A percentile compares a stretch with the other conserved stretches of the same genome.
These are phyloP conservation scores for Gonocerus acuteangulatus DNA, from an alignment of 2,888 invertebrate species.

Conservation along the genomic window DNA sequence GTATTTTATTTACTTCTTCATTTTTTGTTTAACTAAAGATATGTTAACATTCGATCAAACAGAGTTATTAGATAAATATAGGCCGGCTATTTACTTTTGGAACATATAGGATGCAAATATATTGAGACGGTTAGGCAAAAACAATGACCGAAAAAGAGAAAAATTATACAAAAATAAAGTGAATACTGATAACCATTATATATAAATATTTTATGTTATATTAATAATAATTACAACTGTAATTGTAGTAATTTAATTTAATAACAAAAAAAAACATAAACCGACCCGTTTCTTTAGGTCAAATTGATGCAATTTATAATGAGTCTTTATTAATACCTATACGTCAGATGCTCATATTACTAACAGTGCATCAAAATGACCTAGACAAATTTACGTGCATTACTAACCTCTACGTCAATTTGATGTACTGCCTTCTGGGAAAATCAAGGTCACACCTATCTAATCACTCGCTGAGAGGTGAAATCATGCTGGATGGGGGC, in stretches of 20 bases:
- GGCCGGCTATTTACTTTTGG: constrained; percentile 17
- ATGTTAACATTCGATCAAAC: constrained; percentile 22
- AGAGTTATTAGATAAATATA: constrained; percentile 1
- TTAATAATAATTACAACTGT: constrained; percentile 20
- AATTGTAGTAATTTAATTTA: constrained; percentile 16
- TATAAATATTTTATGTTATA: constrained; percentile 14
- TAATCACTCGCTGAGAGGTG: too few species aligned
- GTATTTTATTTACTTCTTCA: too few species aligned
- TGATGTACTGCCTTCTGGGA: too few species aligned
- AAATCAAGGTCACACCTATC: too few species aligned
- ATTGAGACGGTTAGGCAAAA: constrained; percentile 16
- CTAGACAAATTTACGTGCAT: too few species aligned
- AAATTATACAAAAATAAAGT: constrained; percentile 19
- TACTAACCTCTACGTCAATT: too few species aligned
- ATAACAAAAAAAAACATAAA: constrained; percentile 17
- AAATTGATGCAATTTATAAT: too few species aligned
- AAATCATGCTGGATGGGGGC: too few species aligned
- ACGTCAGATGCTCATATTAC: too few species aligned
- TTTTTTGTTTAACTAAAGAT: constrained; percentile 4
- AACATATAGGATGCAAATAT: constrained; percentile 11
- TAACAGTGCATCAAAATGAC: too few species aligned
- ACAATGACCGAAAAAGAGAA: constrained; percentile 14
- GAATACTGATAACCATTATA: constrained; percentile 25
- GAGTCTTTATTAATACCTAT: too few species aligned
- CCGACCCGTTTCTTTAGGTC: constrained; percentile 26